Percentiles rank a stretch among this genome's conserved stretches.
Conservation (phyloP, 1,140 invertebrate species). For the Drosophila seguyi region DNA sequence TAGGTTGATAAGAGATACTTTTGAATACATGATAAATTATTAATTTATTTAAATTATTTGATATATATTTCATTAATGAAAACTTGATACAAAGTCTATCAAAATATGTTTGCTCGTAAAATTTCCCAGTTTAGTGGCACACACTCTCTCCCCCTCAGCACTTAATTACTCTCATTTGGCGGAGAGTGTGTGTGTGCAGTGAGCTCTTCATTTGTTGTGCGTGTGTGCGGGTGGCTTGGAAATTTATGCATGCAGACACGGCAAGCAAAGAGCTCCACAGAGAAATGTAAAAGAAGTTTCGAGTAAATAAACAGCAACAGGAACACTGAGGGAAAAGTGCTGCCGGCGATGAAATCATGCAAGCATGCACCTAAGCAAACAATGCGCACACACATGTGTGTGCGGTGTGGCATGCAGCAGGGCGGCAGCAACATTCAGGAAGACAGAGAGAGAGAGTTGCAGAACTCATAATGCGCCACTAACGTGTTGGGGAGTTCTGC, state of each 20-base stretch:
- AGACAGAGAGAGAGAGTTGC: constrained; percentile 16
- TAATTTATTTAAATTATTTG: too few relatives aligned
- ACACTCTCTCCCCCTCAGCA: constrained; percentile 39
- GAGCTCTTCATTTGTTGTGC: constrained; percentile 30
- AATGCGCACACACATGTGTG: constrained; percentile 38
- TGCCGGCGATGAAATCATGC: constrained; percentile 77
- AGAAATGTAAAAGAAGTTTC: constrained; percentile 76
- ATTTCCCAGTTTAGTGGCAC: neutral
- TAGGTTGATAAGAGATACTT: neutral
- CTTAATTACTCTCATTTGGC: constrained; percentile 80
- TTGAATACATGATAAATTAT: neutral
- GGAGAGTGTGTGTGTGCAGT: constrained; percentile 16
- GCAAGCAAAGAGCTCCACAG: constrained; percentile 45
- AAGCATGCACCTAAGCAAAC: constrained; percentile 76
- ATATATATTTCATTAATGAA: neutral
- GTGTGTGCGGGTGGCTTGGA: constrained; percentile 42
- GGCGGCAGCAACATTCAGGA: neutral
- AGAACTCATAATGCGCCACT: constrained; percentile 62
- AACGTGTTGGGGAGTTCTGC: constrained; percentile 55
- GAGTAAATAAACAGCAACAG: constrained; percentile 76
- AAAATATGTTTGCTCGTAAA: neutral
- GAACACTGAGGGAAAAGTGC: constrained; percentile 59
- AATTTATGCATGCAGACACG: constrained; percentile 76
- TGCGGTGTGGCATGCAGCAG: constrained; percentile 6
- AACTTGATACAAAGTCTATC: neutral